Conservation (phyloP, 2,888 invertebrate species). For the Serrognathus titanus region DNA sequence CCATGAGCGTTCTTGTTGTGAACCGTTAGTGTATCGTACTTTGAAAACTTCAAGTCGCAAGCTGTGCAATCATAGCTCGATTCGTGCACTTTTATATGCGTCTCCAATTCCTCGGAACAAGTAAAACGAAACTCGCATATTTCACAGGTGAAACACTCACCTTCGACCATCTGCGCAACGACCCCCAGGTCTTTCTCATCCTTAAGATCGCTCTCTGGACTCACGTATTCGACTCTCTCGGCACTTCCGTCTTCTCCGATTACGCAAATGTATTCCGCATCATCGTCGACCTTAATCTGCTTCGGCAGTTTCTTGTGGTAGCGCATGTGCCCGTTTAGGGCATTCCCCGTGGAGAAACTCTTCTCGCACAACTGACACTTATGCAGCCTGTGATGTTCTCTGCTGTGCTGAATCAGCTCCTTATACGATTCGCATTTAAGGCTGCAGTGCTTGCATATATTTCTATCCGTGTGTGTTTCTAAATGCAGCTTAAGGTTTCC, state of each 20-base stretch:
- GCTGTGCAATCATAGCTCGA: slow-evolving; percentile 5
- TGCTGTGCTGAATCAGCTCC: slow-evolving; percentile 8
- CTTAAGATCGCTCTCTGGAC: not conserved
- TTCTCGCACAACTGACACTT: slow-evolving; percentile 14
- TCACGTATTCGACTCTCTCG: not conserved
- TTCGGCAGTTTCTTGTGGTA: slow-evolving; percentile 5
- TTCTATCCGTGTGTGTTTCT: slow-evolving; percentile 11
- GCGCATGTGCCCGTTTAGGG: slow-evolving; percentile 11
- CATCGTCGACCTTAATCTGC: slow-evolving; percentile 3
- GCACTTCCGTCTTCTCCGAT: slow-evolving; percentile 4
- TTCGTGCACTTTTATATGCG: slow-evolving; percentile 10
- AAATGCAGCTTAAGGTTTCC: slow-evolving; percentile 11
- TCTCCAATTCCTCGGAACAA: slow-evolving; percentile 5
- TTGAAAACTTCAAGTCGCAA: slow-evolving; percentile 4
- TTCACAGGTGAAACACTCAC: slow-evolving; percentile 4
- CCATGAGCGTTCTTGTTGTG: slow-evolving; percentile 10
- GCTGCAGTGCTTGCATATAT: slow-evolving; percentile 6
- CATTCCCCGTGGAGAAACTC: slow-evolving; percentile 9
- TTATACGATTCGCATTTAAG: slow-evolving; percentile 4
- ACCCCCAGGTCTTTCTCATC: slow-evolving; percentile 5
- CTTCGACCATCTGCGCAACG: slow-evolving; percentile 7
- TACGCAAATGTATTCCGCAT: slow-evolving; percentile 14
- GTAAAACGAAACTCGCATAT: slow-evolving; percentile 6
- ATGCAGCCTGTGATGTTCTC: slow-evolving; percentile 2
- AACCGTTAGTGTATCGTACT: slow-evolving; percentile 2